Base-by-base conservation (phyloP, 1,140 invertebrate genomes). In the Polypedilum pembai region DNA sequence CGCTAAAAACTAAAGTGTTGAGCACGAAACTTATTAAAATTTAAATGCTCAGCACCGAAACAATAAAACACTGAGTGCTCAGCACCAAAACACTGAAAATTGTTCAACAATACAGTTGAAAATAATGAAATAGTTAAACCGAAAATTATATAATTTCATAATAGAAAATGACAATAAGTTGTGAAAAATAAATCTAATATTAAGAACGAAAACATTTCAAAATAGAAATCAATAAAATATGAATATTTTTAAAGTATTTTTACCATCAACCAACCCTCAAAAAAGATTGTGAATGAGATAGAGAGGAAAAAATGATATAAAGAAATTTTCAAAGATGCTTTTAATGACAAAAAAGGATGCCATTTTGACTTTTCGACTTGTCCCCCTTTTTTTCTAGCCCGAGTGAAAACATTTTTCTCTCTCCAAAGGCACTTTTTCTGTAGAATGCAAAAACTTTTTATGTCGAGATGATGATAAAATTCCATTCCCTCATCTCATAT, bases 251-350 rank as follows among this genome's bases (percentile, higher is more conserved):
- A 56, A 56, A 56, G 45, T 56, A 56, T 15, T 56, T 45, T 45
- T 45, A 5, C 24, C 24, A 33, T 33, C 24, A 33, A n/a, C 40
- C 41, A 45, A 56, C 45, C 45, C 45, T 56, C 4, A 12, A n/a
- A 15, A 56, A 12, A 56, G 45, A 33, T 33, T 33, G 10, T 15
- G 41, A 8, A 45, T 2, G n/a, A n/a, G 15, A 56, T 4, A 56
- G 10, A 15, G 8, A 45, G 15, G 10, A 56, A 56, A 56, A 56
- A 56, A 12, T n/a, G n/a, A 56, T n/a, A 56, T 56, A 56, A 56
- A 56, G 45, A 56, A n/a, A 56, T 56, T 56, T 56, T 56, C 45
- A 56, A 56, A 56, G 45, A 56, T 56, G 45, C 45, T 56, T 56
- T 56, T 56, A 56, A 56, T 56, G 45, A 56, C 45, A 56, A 56